Percentiles rank a stretch among this genome's conserved stretches.
These are phyloP conservation scores for Eustalomyia histrio DNA, from an alignment of 2,888 invertebrate species.

Conservation along the genomic window DNA sequence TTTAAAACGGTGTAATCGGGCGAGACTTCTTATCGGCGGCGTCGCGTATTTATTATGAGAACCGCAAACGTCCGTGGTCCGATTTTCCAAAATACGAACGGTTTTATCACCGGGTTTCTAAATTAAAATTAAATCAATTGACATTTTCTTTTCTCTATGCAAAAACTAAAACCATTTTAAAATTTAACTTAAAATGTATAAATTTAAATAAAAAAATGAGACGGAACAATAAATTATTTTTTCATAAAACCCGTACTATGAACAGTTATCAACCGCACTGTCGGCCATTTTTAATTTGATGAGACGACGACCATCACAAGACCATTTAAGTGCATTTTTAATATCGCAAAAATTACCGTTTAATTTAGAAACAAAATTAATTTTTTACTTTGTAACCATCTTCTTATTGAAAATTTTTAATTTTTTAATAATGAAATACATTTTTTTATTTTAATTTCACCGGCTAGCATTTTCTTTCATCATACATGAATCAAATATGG, in stretches of 20 bases:
- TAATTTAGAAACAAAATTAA: background rate
- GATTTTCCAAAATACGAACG: constrained; percentile 60
- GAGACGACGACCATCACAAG: constrained; percentile 2
- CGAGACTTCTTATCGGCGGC: constrained; percentile 61
- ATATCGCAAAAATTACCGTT: background rate
- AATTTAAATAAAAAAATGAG: constrained; percentile 12
- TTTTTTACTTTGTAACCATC: background rate
- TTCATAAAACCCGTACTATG: background rate
- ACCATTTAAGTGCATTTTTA: background rate
- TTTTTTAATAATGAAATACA: background rate
- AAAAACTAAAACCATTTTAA: constrained; percentile 35
- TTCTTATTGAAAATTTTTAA: background rate
- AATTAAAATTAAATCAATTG: constrained; percentile 59
- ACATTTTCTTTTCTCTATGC: constrained; percentile 42
- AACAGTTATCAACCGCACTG: constrained; percentile 40
- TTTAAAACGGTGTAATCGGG: constrained; percentile 55
- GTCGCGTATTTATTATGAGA: constrained; percentile 55
- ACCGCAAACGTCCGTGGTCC: constrained; percentile 53
- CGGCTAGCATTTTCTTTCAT: constrained; percentile 28
- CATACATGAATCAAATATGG: constrained; percentile 47
- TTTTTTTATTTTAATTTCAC: constrained; percentile 30
- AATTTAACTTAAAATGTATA: constrained; percentile 28
- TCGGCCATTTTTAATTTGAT: constrained; percentile 55
- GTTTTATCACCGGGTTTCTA: constrained; percentile 50
- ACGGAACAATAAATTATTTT: constrained; percentile 16